A percentile compares a stretch with the other conserved stretches of the same genome.
Evolutionary conservation across 2,113 vertebrate genomes (phyloP).

Genomic region (Antigone vipio): DNA sequence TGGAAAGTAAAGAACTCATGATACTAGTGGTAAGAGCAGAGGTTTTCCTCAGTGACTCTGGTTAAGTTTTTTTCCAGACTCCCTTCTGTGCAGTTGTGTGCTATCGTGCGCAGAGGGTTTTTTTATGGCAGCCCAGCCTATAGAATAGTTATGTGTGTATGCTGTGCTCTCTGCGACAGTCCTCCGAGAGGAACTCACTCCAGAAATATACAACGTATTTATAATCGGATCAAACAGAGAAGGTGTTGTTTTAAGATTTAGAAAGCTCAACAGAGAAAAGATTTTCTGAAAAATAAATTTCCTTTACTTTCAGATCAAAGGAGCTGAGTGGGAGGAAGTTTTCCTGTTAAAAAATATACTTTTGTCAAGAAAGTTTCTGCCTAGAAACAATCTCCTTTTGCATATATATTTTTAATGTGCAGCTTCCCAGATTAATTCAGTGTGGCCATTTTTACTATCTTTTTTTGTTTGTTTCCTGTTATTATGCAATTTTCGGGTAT

Average conservation of each 20-base stretch:
- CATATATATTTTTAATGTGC: neutral
- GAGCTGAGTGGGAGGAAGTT: neutral
- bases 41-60: neutral
- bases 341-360: neutral
- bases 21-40: conserved; percentile 10
- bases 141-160: neutral
- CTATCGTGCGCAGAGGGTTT: neutral
- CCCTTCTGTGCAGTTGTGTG: neutral
- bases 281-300: neutral
- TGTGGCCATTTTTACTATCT: neutral
- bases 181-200: neutral
- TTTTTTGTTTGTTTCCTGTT: neutral
- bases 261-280: neutral
- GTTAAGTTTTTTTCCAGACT: conserved; percentile 32
- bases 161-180: neutral
- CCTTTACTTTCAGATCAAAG: conserved; percentile 1
- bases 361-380: neutral
- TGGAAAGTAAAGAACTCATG: neutral
- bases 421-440: neutral
- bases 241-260: neutral
- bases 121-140: neutral
- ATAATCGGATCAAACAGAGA: neutral
- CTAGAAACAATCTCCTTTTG: neutral
- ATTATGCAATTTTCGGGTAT: neutral
- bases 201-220: neutral